Conservation (phyloP, 2,797 vertebrate species). For the Platyrinchus mystaceus region DNA sequence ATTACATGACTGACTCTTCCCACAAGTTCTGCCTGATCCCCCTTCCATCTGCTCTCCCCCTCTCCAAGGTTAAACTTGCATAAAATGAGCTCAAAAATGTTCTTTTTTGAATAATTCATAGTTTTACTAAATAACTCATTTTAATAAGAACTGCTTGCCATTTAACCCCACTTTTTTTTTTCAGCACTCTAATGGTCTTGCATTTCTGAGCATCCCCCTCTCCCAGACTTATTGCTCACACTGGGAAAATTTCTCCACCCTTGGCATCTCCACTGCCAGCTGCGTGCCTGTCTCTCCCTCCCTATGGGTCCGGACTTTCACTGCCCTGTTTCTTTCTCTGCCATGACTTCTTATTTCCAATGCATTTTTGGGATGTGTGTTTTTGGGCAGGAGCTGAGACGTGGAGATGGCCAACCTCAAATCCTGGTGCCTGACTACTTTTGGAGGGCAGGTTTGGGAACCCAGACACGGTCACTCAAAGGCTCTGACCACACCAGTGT, state of each 20-base stretch:
- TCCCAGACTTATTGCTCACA: not conserved
- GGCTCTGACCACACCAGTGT: not conserved
- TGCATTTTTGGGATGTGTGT: rapidly evolving
- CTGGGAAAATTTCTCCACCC: not conserved
- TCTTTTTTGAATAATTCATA: conserved; percentile 28
- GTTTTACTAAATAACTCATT: conserved; percentile 10
- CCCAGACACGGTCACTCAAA: rapidly evolving
- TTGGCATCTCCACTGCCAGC: not conserved
- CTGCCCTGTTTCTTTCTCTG: not conserved
- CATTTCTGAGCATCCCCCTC: not conserved
- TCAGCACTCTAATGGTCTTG: not conserved
- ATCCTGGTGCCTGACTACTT: rapidly evolving
- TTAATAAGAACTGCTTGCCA: conserved; percentile 13
- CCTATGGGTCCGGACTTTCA: not conserved
- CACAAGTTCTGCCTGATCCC: not conserved
- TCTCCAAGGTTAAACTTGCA: not conserved
- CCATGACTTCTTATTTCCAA: not conserved
- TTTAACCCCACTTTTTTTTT: not conserved
- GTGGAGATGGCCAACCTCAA: rapidly evolving
- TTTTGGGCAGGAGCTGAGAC: not conserved
- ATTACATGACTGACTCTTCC: not conserved
- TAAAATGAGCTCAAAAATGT: not conserved
- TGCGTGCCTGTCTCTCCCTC: not conserved
- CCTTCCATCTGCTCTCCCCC: not conserved
- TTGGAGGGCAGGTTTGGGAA: not conserved